Conservation (phyloP, 2,888 invertebrate species). For the Chalcis sispes region DNA sequence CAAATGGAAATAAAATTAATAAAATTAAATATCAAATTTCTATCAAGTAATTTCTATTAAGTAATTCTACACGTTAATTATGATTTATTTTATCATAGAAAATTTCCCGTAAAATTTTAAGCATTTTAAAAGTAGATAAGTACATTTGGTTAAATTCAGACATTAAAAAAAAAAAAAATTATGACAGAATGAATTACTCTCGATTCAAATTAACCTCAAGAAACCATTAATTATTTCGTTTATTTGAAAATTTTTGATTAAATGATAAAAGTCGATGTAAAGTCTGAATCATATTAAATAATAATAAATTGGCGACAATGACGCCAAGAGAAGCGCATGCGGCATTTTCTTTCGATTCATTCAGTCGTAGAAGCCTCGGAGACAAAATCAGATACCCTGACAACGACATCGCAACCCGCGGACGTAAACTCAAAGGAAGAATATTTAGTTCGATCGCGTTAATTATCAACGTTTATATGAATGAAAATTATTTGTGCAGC, state of each 20-base stretch:
- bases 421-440: background rate
- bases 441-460: background rate
- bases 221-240: slow-evolving; percentile 17
- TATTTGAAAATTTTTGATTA: background rate
- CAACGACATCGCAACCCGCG: background rate
- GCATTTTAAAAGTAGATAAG: no score
- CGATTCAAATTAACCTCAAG: slow-evolving; percentile 13
- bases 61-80: no score
- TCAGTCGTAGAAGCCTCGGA: background rate
- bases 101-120: no score
- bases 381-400: background rate
- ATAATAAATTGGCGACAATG: no score
- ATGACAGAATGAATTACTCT: slow-evolving; percentile 25
- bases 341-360: background rate
- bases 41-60: no score
- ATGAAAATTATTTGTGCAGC: background rate
- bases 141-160: slow-evolving; percentile 14
- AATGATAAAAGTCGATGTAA: no score
- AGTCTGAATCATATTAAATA: no score
- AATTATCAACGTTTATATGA: slow-evolving; percentile 8
- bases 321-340: no score
- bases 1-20: no score
- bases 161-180: slow-evolving; percentile 23
- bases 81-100: no score
- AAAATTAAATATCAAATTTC: no score